Percentiles rank a stretch among this genome's conserved stretches.
These are phyloP conservation scores for Carcinoscorpius rotundicauda DNA, from an alignment of 1,140 invertebrate genomes.

Conservation along the genomic window DNA sequence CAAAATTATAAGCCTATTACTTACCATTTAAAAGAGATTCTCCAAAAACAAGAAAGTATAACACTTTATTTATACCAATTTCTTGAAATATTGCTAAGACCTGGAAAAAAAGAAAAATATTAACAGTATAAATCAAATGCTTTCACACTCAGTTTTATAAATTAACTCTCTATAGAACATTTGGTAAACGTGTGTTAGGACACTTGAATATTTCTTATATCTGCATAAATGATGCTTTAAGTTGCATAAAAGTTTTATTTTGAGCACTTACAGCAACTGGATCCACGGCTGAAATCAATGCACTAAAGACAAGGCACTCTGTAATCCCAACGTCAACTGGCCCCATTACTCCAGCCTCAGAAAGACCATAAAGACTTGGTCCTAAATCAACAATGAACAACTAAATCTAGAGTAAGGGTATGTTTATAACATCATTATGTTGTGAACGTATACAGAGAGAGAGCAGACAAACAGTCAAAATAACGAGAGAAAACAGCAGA, in stretches of 20 bases:
- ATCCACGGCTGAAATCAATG: slow-evolving; percentile 47
- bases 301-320: slow-evolving; percentile 42
- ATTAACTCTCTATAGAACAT: neutral
- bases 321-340: slow-evolving; percentile 28
- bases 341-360: slow-evolving; percentile 37
- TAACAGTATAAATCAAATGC: too few relatives aligned
- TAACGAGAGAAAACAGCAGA: neutral
- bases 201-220: too few relatives aligned
- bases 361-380: slow-evolving; percentile 36
- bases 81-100: slow-evolving; percentile 56
- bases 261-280: slow-evolving; percentile 43
- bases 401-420: too few relatives aligned
- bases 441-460: too few relatives aligned
- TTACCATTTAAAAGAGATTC: slow-evolving; percentile 47
- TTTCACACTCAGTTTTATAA: neutral
- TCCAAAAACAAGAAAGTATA: slow-evolving; percentile 54
- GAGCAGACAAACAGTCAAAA: too few relatives aligned
- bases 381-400: slow-evolving; percentile 23
- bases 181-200: too few relatives aligned
- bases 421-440: too few relatives aligned
- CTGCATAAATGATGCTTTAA: too few relatives aligned
- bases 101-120: slow-evolving; percentile 15
- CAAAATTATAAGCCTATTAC: neutral
- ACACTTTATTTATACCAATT: slow-evolving; percentile 49
- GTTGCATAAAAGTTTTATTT: too few relatives aligned